Evolutionary conservation across 2,888 invertebrate genomes (phyloP).

Genomic region (Trissoscelio sp.): DNA sequence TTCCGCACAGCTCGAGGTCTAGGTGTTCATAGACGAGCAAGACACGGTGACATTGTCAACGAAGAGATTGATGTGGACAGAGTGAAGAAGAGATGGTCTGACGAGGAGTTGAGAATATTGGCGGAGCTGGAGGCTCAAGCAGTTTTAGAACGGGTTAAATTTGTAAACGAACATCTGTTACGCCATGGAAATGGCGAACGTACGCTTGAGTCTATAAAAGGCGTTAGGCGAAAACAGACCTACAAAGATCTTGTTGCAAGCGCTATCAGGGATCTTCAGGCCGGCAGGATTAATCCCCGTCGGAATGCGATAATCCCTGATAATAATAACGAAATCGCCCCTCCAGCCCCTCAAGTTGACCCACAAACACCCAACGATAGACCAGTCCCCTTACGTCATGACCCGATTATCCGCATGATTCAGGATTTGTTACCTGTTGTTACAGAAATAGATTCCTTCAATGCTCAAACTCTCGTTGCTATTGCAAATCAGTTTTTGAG

Average conservation of each 20-base stretch:
- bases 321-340: too few relatives aligned
- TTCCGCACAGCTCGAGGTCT: conserved; percentile 34
- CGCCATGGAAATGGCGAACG: not conserved
- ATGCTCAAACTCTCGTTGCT: too few relatives aligned
- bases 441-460: too few relatives aligned
- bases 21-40: conserved; percentile 36
- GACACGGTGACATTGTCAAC: conserved; percentile 30
- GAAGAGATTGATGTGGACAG: conserved; percentile 40
- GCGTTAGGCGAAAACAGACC: not conserved
- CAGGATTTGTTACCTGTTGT: too few relatives aligned
- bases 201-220: conserved; percentile 27
- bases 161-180: conserved; percentile 25
- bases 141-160: not conserved
- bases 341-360: too few relatives aligned
- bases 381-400: too few relatives aligned
- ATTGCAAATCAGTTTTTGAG: too few relatives aligned
- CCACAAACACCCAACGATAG: too few relatives aligned
- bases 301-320: not conserved
- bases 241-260: conserved; percentile 14
- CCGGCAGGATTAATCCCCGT: not conserved
- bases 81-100: conserved; percentile 16
- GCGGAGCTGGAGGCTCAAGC: conserved; percentile 40
- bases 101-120: conserved; percentile 44
- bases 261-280: not conserved
- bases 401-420: too few relatives aligned